Evolutionary conservation across 2,888 invertebrate genomes (phyloP).

Genomic region (Andrena haemorrhoa): DNA sequence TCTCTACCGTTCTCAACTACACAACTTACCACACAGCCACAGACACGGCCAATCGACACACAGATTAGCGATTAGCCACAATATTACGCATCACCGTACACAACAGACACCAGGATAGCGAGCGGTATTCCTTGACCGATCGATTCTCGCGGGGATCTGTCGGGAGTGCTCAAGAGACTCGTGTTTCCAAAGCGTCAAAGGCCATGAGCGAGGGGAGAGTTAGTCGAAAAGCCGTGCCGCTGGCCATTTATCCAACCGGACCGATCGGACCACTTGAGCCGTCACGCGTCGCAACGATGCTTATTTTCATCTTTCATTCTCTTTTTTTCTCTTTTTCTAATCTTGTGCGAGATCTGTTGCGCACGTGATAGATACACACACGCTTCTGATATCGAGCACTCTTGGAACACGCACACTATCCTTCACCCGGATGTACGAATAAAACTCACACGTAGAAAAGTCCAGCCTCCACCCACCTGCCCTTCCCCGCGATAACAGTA

Average conservation of each 20-base stretch:
- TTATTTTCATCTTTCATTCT: conserved; percentile 9
- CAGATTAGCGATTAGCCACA: conserved; percentile 16
- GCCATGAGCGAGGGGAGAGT: too few species aligned
- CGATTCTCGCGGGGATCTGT: background rate
- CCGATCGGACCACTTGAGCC: background rate
- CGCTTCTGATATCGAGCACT: conserved; percentile 51
- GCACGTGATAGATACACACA: conserved; percentile 31
- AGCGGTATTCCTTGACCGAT: background rate
- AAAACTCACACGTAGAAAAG: background rate
- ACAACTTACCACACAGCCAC: background rate
- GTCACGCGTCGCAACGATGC: background rate
- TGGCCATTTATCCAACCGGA: too few species aligned
- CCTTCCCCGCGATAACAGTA: background rate
- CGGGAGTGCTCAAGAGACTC: background rate
- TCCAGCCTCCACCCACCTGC: background rate
- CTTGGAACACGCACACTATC: conserved; percentile 18
- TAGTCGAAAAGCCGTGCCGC: background rate
- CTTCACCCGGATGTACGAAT: background rate
- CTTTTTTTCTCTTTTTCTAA: background rate
- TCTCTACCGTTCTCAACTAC: conserved; percentile 2
- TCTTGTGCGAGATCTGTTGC: conserved; percentile 6
- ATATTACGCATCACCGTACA: conserved; percentile 3
- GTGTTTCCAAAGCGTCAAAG: too few species aligned
- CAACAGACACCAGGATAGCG: conserved; percentile 2
- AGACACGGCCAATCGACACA: conserved; percentile 33